Conservation (phyloP, 2,888 invertebrate species). For the Gerris lacustris region DNA sequence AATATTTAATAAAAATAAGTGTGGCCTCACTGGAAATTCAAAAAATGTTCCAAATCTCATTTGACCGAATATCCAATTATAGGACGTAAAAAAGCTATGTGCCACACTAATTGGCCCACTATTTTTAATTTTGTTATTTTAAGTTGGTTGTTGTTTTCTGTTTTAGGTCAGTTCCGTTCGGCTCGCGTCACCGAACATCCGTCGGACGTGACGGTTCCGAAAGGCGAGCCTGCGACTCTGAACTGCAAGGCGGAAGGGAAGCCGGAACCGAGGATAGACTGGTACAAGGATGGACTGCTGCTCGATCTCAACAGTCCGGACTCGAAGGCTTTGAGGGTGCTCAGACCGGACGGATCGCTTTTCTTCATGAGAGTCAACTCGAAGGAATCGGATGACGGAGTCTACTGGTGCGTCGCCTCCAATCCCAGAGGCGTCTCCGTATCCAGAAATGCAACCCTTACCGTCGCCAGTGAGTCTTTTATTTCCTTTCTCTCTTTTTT, state of each 20-base stretch:
- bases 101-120: too few species aligned
- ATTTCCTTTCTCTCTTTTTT: background rate
- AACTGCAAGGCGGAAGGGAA: conserved; percentile 95
- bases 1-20: too few species aligned
- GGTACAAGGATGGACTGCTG: conserved; percentile 78
- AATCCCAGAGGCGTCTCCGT: conserved; percentile 79
- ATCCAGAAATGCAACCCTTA: conserved; percentile 86
- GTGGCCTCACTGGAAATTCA: too few species aligned
- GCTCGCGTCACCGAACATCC: conserved; percentile 96
- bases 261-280: conserved; percentile 80
- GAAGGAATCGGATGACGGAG: conserved; percentile 84
- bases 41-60: too few species aligned
- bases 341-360: conserved; percentile 78
- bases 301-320: conserved; percentile 64
- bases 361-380: conserved; percentile 90
- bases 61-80: too few species aligned
- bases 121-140: too few species aligned
- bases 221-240: conserved; percentile 91
- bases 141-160: conserved; percentile 4
- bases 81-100: too few species aligned
- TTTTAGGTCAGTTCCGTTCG: conserved; percentile 69
- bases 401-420: conserved; percentile 92
- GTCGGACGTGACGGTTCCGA: conserved; percentile 86
- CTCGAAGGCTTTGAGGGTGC: conserved; percentile 60
- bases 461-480: conserved; percentile 72